phyloP scores from a whole-genome alignment of 2,113 vertebrate genomes.

The Aepyceros melampus region DNA sequence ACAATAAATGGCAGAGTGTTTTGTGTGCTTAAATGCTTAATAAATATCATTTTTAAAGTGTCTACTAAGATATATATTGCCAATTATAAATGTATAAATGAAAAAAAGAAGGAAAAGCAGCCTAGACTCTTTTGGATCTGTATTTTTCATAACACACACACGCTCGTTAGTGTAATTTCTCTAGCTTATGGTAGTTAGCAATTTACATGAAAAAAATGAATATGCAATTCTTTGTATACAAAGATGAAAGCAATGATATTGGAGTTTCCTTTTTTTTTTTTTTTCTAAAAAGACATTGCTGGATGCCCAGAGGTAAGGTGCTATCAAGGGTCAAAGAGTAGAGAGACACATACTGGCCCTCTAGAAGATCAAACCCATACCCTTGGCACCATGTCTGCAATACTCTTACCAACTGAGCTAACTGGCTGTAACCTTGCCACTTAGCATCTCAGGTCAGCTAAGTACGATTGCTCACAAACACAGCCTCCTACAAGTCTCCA shows the following conservation, averaged over 20 bases:
- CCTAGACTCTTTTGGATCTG: not conserved
- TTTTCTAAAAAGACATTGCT: not conserved
- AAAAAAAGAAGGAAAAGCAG: not conserved
- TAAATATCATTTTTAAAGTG: not conserved
- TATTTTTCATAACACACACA: not conserved
- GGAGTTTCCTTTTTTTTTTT: not conserved
- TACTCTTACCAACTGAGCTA: not conserved
- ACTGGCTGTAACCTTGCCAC: not conserved
- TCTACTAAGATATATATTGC: not conserved
- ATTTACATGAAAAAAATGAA: not conserved
- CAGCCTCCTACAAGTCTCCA: conserved; percentile 35
- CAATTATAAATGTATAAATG: not conserved
- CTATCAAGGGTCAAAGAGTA: conserved; percentile 3
- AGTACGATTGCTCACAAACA: conserved; percentile 42
- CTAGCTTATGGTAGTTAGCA: not conserved
- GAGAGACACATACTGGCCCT: not conserved
- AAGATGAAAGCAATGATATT: conserved; percentile 9
- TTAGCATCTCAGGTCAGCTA: conserved; percentile 35
- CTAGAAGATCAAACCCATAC: conserved; percentile 1
- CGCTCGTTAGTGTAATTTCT: not conserved
- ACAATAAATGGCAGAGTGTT: not conserved
- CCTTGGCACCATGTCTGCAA: not conserved
- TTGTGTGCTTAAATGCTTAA: not conserved
- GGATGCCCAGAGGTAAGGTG: not conserved
- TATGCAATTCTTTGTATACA: not conserved